Base-by-base conservation (phyloP, 2,113 vertebrate species). In the Camelus dromedarius region DNA sequence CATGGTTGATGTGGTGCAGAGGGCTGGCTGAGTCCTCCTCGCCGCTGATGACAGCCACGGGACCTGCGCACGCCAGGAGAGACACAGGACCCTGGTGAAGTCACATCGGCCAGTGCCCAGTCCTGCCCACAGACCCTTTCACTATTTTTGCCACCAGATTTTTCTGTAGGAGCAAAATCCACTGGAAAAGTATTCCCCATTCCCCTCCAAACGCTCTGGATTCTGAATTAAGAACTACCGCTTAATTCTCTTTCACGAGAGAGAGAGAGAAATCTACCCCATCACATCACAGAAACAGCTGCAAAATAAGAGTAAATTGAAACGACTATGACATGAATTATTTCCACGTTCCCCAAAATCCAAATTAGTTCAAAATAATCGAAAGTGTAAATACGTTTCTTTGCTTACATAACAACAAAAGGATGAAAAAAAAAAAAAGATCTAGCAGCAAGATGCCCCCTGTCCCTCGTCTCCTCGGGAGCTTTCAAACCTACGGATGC, bases 1-100 rank as follows among this genome's bases (percentile, higher is more conserved):
- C 99, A 0, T 99, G 99, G 98, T 99, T 99, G 98, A 99, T 99
- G 82, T 99, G 99, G 98, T 99, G 99, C 28, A 99, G 99, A 10
- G 99, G 99, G 89, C 99, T 99, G 96, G 99, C 99, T 0, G 99
- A 99, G 98, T 99, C 99, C 98, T 99, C 99, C 98, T 99, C 99
- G 0, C 99, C 99, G 3, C 99, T 99, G 98, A 99, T 99, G 97
- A 99, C 99, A 26, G 99, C 99, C 84, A 99, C 99, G 0, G 99
- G 99, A 96, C 99, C 99, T 99, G 97, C 62, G 15, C 96, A 76
- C 28, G 76, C 48, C 70, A 92, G 0, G 96, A 30, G 42, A 69
- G 89, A 97, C 22, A 85, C 0, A 0, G 67, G 6, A 52, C 11
- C 24, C 9, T 0, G 8, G 38, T 85, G 73, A 96, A 9, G 20